These are phyloP conservation scores for Sander vitreus DNA, from an alignment of 2,113 vertebrate species.

Conservation along the genomic window DNA sequence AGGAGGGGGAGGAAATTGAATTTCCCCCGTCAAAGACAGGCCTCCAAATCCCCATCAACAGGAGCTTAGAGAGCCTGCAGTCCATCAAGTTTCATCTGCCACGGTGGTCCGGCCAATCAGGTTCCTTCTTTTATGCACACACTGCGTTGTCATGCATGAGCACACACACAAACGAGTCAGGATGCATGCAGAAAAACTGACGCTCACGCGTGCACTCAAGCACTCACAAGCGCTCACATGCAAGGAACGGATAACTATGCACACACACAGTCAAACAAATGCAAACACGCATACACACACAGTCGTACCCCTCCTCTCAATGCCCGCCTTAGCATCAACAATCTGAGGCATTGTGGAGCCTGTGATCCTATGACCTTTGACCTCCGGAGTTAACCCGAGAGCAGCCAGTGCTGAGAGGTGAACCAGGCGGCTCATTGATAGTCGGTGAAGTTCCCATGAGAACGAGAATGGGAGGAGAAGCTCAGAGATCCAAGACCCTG, in stretches of 20 bases:
- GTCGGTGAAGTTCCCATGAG: conserved; percentile 87
- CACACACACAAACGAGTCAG: conserved; percentile 42
- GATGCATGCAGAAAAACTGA: conserved; percentile 48
- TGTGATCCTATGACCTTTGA: conserved; percentile 82
- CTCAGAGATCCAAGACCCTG: conserved; percentile 55
- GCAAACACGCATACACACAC: conserved; percentile 47
- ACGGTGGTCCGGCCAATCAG: conserved; percentile 79
- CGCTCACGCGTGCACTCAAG: background rate
- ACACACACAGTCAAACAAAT: conserved; percentile 57
- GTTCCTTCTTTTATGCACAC: conserved; percentile 49
- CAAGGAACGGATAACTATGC: conserved; percentile 61
- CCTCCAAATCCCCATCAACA: conserved; percentile 81
- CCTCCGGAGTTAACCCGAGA: conserved; percentile 78
- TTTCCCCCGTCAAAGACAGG: conserved; percentile 78
- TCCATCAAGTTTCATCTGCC: conserved; percentile 82
- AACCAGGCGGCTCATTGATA: conserved; percentile 78
- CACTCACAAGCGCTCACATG: conserved; percentile 19
- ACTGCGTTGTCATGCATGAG: conserved; percentile 12
- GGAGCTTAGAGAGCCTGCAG: conserved; percentile 80
- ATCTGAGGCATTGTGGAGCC: conserved; percentile 82
- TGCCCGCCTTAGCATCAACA: conserved; percentile 77
- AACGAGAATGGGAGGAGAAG: conserved; percentile 65
- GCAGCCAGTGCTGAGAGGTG: conserved; percentile 78
- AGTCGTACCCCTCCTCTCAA: conserved; percentile 57
- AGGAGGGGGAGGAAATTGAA: conserved; percentile 81